A percentile compares a stretch with the other conserved stretches of the same genome.
Evolutionary conservation across 2,888 invertebrate species (phyloP).

Genomic region (Liposcelis brunnea): DNA sequence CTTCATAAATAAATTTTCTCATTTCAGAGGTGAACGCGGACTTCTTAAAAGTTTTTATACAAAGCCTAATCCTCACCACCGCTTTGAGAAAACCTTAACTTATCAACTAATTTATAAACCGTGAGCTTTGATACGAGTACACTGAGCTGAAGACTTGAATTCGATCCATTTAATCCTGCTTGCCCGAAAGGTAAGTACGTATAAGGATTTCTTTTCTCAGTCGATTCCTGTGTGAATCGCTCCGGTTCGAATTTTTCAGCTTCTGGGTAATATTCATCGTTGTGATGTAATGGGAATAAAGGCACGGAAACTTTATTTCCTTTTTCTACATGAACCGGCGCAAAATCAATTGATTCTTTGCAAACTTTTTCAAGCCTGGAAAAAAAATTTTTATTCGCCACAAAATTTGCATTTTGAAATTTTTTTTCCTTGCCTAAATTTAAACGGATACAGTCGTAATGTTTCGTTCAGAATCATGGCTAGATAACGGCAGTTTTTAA

Average conservation of each 20-base stretch:
- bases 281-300: conserved; percentile 15
- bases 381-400: conserved; percentile 1
- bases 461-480: conserved; percentile 16
- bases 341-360: conserved; percentile 12
- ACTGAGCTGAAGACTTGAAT: conserved; percentile 14
- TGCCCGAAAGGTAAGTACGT: conserved; percentile 16
- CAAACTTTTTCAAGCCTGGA: conserved; percentile 15
- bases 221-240: conserved; percentile 15
- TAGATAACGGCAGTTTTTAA: conserved; percentile 15
- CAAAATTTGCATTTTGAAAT: conserved; percentile 5
- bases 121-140: conserved; percentile 15
- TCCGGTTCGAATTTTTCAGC: conserved; percentile 16
- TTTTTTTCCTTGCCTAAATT: conserved; percentile 14
- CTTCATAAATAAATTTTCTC: too few relatives aligned
- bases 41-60: too few relatives aligned
- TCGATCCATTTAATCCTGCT: conserved; percentile 13
- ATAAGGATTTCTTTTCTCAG: conserved; percentile 13
- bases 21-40: too few relatives aligned
- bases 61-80: conserved; percentile 13
- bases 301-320: conserved; percentile 15
- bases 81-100: conserved; percentile 12
- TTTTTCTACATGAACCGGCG: conserved; percentile 12
- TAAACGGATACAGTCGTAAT: conserved; percentile 15
- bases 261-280: conserved; percentile 14
- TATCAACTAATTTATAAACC: conserved; percentile 13